Base-by-base conservation (phyloP, 1,140 invertebrate genomes). In the Conus betulinus region DNA sequence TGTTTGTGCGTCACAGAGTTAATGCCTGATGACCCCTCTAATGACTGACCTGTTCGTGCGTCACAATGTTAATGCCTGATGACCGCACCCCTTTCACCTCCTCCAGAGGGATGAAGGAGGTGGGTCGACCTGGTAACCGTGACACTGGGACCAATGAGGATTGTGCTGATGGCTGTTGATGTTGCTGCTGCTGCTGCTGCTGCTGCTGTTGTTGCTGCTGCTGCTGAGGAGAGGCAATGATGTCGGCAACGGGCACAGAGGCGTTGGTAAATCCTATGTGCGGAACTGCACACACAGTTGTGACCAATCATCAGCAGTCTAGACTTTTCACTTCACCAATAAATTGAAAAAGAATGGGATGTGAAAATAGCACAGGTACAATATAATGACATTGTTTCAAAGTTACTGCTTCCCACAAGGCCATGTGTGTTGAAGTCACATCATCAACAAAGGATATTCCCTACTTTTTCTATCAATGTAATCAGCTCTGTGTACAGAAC, bases 91-190 rank as follows among this genome's bases (percentile, higher is more conserved):
- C 92, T 78, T 89, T 90, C 23, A 92, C 57, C 11, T 92, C 90
- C 84, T 92, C 90, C 87, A 93, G 84, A 11, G 92, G 92, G 52
- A 93, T 90, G 84, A 93, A 93, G 53, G 87, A 23, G n/a, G 87
- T 15, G 15, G 76, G 55, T 23, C 78, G 84, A 27, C 53, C 74
- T n/a, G 71, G 17, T 10, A 78, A 13, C 6, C n/a, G 53, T 10
- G 82, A 15, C 57, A 84, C 55, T n/a, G 82, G 53, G 6, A 39
- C 57, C 27, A 39, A 78, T 17, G 51, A 79, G 25, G 20, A 39
- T 13, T 39, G 27, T 27, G 25, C 27, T 25, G 82, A 20, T 27
- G 82, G 82, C 82, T 83, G 81, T 81, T 51, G 27, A 17, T 81
- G 78, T 6, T 27, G 13, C 25, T 17, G 15, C 51, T 17, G 11